Percentiles rank a stretch among this genome's conserved stretches.
Evolutionary conservation across 2,888 invertebrate species (phyloP).

Genomic region (Lasioglossum zephyrum): DNA sequence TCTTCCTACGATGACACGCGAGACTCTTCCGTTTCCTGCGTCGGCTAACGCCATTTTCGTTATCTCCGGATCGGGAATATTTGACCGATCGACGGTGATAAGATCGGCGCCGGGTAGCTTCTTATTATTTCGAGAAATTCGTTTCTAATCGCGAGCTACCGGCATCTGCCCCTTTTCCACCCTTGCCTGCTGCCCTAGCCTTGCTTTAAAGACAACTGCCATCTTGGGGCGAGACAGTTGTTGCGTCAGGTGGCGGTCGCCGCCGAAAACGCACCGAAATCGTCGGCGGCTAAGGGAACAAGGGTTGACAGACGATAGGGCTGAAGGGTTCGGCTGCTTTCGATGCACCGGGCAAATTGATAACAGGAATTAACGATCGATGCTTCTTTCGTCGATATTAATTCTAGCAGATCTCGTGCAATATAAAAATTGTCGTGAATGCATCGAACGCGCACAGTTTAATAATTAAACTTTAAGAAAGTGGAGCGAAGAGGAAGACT

Average conservation of each 20-base stretch:
- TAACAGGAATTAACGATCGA: constrained; percentile 44
- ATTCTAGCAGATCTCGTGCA: too few relatives aligned
- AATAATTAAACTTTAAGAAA: neutral
- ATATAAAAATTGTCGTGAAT: neutral
- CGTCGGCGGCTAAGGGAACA: constrained; percentile 65
- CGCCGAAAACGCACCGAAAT: constrained; percentile 66
- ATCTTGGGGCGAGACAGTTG: constrained; percentile 78
- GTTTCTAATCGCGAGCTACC: constrained; percentile 71
- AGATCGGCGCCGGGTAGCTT: constrained; percentile 10
- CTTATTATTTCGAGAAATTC: constrained; percentile 65
- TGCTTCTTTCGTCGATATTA: neutral
- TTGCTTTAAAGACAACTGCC: constrained; percentile 77
- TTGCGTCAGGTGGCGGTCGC: constrained; percentile 81
- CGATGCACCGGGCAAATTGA: constrained; percentile 32
- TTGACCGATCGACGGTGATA: constrained; percentile 56
- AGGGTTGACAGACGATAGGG: constrained; percentile 67
- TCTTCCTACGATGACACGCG: neutral
- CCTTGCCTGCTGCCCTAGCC: constrained; percentile 65
- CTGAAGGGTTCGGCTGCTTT: constrained; percentile 42
- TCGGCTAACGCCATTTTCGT: neutral
- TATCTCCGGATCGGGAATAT: constrained; percentile 50
- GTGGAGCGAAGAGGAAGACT: neutral
- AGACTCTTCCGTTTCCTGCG: constrained; percentile 18
- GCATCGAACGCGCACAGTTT: neutral
- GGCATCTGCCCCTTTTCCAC: constrained; percentile 75